Base-by-base conservation (phyloP, 1,140 invertebrate species). In the Philotrypesis tridentata region DNA sequence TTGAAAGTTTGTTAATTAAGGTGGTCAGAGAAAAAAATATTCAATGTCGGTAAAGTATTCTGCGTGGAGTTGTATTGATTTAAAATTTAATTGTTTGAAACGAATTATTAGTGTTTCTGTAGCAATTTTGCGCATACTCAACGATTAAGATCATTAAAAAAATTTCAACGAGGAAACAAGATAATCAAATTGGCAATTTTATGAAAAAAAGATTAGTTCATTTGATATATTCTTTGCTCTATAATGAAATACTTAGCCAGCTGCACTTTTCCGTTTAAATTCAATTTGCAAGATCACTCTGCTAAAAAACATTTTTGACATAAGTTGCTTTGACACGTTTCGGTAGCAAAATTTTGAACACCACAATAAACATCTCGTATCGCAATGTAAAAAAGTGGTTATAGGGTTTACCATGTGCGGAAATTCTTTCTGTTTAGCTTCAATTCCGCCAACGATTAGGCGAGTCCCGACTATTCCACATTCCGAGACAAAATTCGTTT, bases 401-500 rank as follows among this genome's bases (percentile, higher is more conserved):
- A 17, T 48, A 11, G 9, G 40, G 1, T 55, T 55, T 82, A 93
- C 92, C 92, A 92, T 92, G 29, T 92, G 92, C 8, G 92, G 92
- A 85, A 92, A 92, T 86, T 93, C 92, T 48, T 80, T 85, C 1
- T 70, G 83, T 43, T 86, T 85, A 4, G 90, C 89, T 77, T 85
- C 85, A 0, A 84, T 76, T 21, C 92, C 92, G 23, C 92, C 92
- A 48, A 93, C 87, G 65, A 93, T 92, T 7, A 92, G 83, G 31
- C 87, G 89, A 2, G 88, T 86, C 43, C 89, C 87, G 21, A 89
- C 82, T 67, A 89, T 88, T 11, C 86, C 85, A 80, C 92, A 92
- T 43, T 89, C 85, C 0, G 89, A 89, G 4, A 88, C 85, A 7
- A 11, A 60, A 43, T 87, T 88, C 7, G 77, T 82, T 27, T 84